Evolutionary conservation across 1,140 invertebrate species (phyloP).

Genomic region (Solen grandis): DNA sequence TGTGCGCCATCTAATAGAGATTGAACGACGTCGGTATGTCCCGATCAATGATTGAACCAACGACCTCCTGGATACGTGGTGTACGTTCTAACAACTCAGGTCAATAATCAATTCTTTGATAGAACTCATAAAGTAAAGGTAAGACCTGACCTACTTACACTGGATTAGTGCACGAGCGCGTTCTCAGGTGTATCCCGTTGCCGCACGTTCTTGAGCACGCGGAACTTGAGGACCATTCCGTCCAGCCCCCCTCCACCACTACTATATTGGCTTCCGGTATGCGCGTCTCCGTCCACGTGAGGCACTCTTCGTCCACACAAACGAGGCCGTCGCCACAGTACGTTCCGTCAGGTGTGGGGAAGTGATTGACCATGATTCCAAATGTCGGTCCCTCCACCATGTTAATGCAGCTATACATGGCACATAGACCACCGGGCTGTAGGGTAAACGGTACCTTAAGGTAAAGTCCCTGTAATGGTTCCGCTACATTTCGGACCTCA

Average conservation of each 20-base stretch:
- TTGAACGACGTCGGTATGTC: too few relatives aligned
- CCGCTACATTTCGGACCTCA: too few relatives aligned
- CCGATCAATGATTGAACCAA: too few relatives aligned
- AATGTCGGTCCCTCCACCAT: constrained; percentile 6
- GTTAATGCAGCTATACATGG: constrained; percentile 12
- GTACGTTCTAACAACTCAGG: too few relatives aligned
- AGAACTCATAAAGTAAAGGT: too few relatives aligned
- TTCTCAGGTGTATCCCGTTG: constrained; percentile 21
- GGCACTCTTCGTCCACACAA: background rate
- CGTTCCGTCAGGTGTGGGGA: constrained; percentile 4
- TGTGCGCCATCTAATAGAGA: too few relatives aligned
- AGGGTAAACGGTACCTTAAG: too few relatives aligned
- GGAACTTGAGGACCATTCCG: background rate
- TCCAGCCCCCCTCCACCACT: constrained; percentile 25
- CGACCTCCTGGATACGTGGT: too few relatives aligned
- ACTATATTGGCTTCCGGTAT: background rate
- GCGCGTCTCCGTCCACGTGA: constrained; percentile 11
- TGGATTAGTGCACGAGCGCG: constrained; percentile 32
- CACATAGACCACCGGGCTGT: background rate
- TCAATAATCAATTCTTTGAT: too few relatives aligned
- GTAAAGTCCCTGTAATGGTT: too few relatives aligned
- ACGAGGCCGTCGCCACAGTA: constrained; percentile 42
- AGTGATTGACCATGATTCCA: constrained; percentile 15
- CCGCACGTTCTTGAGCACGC: constrained; percentile 46
- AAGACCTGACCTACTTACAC: too few relatives aligned